Base-by-base conservation (phyloP, 2,797 vertebrate species). In the Morelia viridis region DNA sequence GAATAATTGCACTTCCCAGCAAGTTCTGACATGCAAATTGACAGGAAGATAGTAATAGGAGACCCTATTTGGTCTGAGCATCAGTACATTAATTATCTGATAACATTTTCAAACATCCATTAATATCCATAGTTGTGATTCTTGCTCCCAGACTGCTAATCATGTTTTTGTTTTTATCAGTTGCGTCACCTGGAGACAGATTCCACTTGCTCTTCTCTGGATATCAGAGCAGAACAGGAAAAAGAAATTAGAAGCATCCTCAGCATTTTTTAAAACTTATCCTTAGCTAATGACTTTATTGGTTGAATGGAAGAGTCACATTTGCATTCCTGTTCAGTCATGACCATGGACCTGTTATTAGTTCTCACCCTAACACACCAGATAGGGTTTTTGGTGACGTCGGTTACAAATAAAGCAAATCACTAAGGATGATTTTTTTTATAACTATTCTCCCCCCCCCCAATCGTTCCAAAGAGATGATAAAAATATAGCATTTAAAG, bases 171-270 rank as follows among this genome's bases (percentile, higher is more conserved):
- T 71, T 35, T 61, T 26, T 22, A 0, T 6, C 31, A 2, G 10
- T 60, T 9, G 24, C 0, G 0, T 0, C 0, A 0, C 1, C 0
- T 80, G 19, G 46, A 90, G 88, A 87, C 53, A 53, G 53, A 58
- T 68, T 24, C 64, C 9, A 56, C 19, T 3, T 0, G 0, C 80
- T 90, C 60, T 28, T 0, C 68, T 2, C 2, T 13, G 0, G 31
- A 60, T 58, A 5, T 17, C 71, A 58, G 60, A 57, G 91, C 4
- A 26, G 0, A 1, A 76, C 35, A 7, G 0, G 0, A 1, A 41
- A 0, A 19, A 0, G 4, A 0, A 41, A 19, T 53, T n/a, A 26
- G 80, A 89, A 68, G 35, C n/a, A 41, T 89, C 15, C 17, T 60
- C 64, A 17, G 89, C 35, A 64, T n/a, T 57, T 92, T 83, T 28